Evolutionary conservation across 2,888 invertebrate species (phyloP), one percentile per base, ranked within the genome.

Genomic region (Melikaiella ostensackeni): DNA sequence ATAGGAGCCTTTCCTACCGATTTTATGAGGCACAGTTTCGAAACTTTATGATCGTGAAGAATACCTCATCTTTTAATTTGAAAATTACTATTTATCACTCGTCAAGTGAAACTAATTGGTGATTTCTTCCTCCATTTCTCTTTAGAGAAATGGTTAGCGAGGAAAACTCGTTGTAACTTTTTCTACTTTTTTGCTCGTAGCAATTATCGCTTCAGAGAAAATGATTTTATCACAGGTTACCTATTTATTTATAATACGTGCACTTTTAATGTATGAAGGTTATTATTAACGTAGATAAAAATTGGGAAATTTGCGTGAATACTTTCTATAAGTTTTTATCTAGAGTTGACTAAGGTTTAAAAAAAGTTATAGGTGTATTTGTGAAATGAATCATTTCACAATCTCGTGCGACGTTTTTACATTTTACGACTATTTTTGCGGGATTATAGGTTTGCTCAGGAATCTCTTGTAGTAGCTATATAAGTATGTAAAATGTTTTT

Each of bases 81-180:
- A 50, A 70, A 46, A 46, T n/a, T 27, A 24, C 70, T 70, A 70
- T 70, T 70, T 70, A 50, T 70, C 50, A 30, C 50, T 70, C 70
- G 46, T 70, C 70, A 50, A 50, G 70, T 70, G 70, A 70, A 70
- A 70, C 70, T 70, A 70, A 46, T 66, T 27, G 27, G 16, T 66
- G 66, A 66, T 66, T 66, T 66, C 66, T 66, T 66, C 24, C 30
- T 50, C 66, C 70, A 70, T 70, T 70, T 70, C 70, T 70, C 70
- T 70, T 50, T n/a, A 70, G 70, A 70, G 70, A 70, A 70, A 70
- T 70, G 27, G n/a, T n/a, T 50, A 11, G 30, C 30, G 50, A 50
- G 50, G 30, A 70, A 70, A 70, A 70, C 30, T 30, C 70, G 30
- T 70, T 66, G 46, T 19, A 30, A 30, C n/a, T 70, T 70, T 70